Base-by-base conservation (phyloP, 2,113 vertebrate species). In the Zeus faber region DNA sequence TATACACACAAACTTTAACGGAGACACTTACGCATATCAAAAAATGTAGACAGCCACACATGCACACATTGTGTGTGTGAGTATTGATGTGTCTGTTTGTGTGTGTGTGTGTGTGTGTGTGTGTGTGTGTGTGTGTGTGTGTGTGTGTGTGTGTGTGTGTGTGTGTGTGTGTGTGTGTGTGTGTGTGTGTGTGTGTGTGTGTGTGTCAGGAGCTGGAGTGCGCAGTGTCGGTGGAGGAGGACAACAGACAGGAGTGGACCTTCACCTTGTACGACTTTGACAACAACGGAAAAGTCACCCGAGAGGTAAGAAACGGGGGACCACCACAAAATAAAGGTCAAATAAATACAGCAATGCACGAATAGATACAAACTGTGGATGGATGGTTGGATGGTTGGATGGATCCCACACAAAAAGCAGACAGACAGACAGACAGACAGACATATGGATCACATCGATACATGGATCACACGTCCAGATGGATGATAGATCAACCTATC, bases 191-290 rank as follows among this genome's bases (percentile, higher is more conserved):
- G 27, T 51, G 58, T 56, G 69, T 40, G 39, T 13, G 13, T 40
- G 16, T 83, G 77, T 90, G 83, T 79, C 83, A 99, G 96, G 97
- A 98, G 85, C 66, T 99, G 76, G 94, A 98, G 79, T 99, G 97
- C 67, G 96, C 98, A 9, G 95, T 99, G 70, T 99, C 97, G 0
- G 90, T 98, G 80, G 96, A 98, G 87, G 95, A 99, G 73, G 93
- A 97, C 76, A 98, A 95, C 87, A 90, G 95, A 56, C 96, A 98
- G 85, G 97, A 99, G 78, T 99, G 97, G 97, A 99, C 97, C 56
- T 99, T 99, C 82, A 99, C 96, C 9, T 91, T 98, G 18, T 99
- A 99, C 4, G 97, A 99, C 90, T 98, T 99, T 66, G 96, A 99
- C 90, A 99, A 99, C 89, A 98, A 91, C 1, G 96, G 96, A 80